These are phyloP conservation scores for Drosophila lacertosa DNA, from an alignment of 1,140 invertebrate genomes.

Conservation along the genomic window DNA sequence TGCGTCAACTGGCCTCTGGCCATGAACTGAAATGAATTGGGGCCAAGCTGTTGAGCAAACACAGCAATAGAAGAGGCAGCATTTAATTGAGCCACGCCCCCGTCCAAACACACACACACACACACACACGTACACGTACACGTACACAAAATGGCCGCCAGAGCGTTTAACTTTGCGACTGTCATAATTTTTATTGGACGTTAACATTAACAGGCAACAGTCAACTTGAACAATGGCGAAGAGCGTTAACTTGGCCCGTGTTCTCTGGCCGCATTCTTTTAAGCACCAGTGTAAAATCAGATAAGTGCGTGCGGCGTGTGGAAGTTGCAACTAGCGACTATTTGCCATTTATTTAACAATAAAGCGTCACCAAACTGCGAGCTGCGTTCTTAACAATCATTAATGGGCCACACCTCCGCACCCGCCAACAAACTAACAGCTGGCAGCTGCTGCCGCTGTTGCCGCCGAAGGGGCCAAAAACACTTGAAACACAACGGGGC, in stretches of 20 bases:
- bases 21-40: slow-evolving; percentile 22
- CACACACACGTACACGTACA: not conserved
- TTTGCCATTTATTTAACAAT: slow-evolving; percentile 81
- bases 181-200: slow-evolving; percentile 75
- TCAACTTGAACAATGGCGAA: slow-evolving; percentile 30
- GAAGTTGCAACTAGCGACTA: slow-evolving; percentile 55
- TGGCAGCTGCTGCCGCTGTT: slow-evolving; percentile 16
- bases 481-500: slow-evolving; percentile 25
- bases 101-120: slow-evolving; percentile 8
- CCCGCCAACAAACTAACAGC: slow-evolving; percentile 26
- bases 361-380: slow-evolving; percentile 58
- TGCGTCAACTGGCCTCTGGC: slow-evolving; percentile 71
- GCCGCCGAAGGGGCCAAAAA: not conserved
- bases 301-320: slow-evolving; percentile 61
- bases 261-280: not conserved
- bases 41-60: not conserved
- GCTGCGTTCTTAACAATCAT: slow-evolving; percentile 66
- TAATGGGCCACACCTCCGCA: slow-evolving; percentile 22
- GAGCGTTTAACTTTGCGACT: slow-evolving; percentile 73
- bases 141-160: slow-evolving; percentile 45
- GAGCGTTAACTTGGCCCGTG: not conserved
- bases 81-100: slow-evolving; percentile 43
- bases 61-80: not conserved
- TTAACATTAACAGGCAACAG: slow-evolving; percentile 50
- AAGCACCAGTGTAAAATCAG: slow-evolving; percentile 73